Percentiles rank a stretch among this genome's conserved stretches.
These are phyloP conservation scores for Latrodectus elegans DNA, from an alignment of 2,888 invertebrate species.

Conservation along the genomic window DNA sequence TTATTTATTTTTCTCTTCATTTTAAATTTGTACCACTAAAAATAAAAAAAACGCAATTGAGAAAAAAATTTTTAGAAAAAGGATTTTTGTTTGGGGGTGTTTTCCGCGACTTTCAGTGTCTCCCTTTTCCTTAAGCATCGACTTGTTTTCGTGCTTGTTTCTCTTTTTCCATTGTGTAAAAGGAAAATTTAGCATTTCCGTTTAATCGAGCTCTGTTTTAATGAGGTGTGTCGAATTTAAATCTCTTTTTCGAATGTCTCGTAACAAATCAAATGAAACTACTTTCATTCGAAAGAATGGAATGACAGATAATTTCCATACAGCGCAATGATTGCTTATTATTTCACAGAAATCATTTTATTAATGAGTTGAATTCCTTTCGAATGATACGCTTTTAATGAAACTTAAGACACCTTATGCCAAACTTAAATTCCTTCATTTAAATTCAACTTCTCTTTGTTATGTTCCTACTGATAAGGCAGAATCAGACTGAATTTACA, in stretches of 20 bases:
- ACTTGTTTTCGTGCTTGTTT: slow-evolving; percentile 2
- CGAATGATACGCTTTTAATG: too few relatives aligned
- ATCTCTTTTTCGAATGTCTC: slow-evolving; percentile 29
- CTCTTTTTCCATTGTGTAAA: slow-evolving; percentile 15
- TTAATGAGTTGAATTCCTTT: neutral
- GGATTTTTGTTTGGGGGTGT: slow-evolving; percentile 29
- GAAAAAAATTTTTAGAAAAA: slow-evolving; percentile 15
- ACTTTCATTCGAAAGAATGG: neutral
- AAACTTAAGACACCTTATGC: too few relatives aligned
- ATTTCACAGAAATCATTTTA: neutral
- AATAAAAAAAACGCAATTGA: neutral
- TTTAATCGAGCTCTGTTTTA: slow-evolving; percentile 60
- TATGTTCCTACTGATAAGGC: too few relatives aligned
- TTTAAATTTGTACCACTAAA: slow-evolving; percentile 33
- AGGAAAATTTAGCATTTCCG: neutral
- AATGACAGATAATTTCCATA: neutral
- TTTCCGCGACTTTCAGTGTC: slow-evolving; percentile 21
- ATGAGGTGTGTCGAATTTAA: slow-evolving; percentile 63
- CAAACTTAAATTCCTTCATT: too few relatives aligned
- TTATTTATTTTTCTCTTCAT: neutral
- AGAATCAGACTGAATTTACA: too few relatives aligned
- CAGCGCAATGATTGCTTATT: neutral
- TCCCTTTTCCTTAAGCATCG: neutral
- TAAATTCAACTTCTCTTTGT: too few relatives aligned
- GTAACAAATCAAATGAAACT: neutral